Percentiles rank a stretch among this genome's conserved stretches.
phyloP scores from a whole-genome alignment of 2,113 vertebrate genomes.

The Pachyramphus minor region DNA sequence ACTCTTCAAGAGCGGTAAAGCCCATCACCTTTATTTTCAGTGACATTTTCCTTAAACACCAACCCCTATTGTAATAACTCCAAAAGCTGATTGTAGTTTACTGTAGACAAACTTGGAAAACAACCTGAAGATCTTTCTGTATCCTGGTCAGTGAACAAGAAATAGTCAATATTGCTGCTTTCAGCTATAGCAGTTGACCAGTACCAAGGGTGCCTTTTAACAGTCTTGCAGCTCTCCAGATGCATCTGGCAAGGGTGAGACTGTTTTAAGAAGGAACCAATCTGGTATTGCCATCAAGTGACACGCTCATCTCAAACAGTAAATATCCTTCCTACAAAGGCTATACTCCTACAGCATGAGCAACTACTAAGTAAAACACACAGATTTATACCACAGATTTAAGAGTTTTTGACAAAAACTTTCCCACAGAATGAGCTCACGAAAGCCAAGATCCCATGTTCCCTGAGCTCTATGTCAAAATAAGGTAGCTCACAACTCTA shows the following conservation, averaged over 20 bases:
- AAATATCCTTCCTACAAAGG: neutral
- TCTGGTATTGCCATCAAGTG: neutral
- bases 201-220: neutral
- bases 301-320: neutral
- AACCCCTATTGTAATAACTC: neutral
- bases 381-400: neutral
- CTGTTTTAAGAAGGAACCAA: neutral
- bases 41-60: neutral
- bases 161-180: neutral
- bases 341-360: neutral
- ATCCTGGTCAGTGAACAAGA: neutral
- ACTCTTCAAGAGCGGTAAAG: neutral
- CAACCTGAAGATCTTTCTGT: neutral
- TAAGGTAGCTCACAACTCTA: neutral
- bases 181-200: neutral
- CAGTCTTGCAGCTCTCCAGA: neutral
- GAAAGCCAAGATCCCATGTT: neutral
- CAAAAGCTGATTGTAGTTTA: neutral
- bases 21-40: neutral
- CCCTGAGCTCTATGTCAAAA: neutral
- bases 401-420: neutral
- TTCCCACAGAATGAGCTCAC: neutral
- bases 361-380: neutral
- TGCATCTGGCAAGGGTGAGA: neutral
- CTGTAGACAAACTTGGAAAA: neutral